phyloP scores from a whole-genome alignment of 2,113 vertebrate genomes.

The Ictalurus punctatus region DNA sequence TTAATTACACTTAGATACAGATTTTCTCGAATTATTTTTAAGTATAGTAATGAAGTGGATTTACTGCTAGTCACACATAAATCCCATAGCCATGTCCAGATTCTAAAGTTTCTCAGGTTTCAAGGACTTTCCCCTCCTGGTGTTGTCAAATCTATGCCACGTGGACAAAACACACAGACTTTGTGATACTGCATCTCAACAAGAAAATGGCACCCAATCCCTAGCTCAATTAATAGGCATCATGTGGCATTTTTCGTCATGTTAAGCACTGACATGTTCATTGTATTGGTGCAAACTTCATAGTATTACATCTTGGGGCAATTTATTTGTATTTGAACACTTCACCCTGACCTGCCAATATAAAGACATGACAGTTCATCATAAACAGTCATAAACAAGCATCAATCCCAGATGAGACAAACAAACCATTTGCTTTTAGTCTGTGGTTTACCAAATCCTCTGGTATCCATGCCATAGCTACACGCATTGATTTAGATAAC shows the following conservation, averaged over 20 bases:
- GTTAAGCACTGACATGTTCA: not conserved
- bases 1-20: not conserved
- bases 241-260: not conserved
- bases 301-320: not conserved
- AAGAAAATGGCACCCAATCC: not conserved
- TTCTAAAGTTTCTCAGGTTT: not conserved
- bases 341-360: not conserved
- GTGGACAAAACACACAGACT: not conserved
- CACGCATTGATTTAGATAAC: conserved; percentile 22
- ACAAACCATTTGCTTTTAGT: not conserved
- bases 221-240: not conserved
- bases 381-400: not conserved
- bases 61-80: not conserved
- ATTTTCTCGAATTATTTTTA: no score
- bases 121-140: not conserved
- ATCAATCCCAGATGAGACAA: not conserved
- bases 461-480: not conserved
- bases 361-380: not conserved
- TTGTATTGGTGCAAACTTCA: not conserved
- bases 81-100: not conserved
- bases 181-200: no score
- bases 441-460: not conserved
- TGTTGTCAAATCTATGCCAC: not conserved
- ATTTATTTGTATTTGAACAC: conserved; percentile 1
- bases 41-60: not conserved